A percentile compares a stretch with the other conserved stretches of the same genome.
phyloP scores from a whole-genome alignment of 2,888 invertebrate genomes.

The Biston stratarius region DNA sequence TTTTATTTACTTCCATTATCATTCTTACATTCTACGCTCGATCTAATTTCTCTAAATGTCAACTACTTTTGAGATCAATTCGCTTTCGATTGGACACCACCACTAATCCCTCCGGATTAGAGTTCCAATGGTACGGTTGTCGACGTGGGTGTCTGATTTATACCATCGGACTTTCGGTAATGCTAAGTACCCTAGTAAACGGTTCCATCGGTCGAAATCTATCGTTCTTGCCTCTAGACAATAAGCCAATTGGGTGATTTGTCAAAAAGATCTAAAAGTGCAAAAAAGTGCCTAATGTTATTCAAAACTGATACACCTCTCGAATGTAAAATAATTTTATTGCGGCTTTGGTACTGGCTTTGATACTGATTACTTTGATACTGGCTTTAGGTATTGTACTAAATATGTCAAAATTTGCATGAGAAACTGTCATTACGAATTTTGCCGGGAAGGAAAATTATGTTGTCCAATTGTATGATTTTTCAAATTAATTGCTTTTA shows the following conservation, averaged over 20 bases:
- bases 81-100: slow-evolving; percentile 63
- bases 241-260: not conserved
- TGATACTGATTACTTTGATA: too few relatives aligned
- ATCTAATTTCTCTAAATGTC: slow-evolving; percentile 32
- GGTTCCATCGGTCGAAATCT: slow-evolving; percentile 35
- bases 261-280: too few relatives aligned
- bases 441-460: too few relatives aligned
- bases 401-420: too few relatives aligned
- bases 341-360: too few relatives aligned
- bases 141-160: slow-evolving; percentile 83
- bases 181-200: slow-evolving; percentile 53
- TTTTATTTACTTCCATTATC: slow-evolving; percentile 30
- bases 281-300: too few relatives aligned
- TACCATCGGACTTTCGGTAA: slow-evolving; percentile 65
- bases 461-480: too few relatives aligned
- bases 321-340: too few relatives aligned
- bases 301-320: too few relatives aligned
- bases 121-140: slow-evolving; percentile 55
- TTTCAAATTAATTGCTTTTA: too few relatives aligned
- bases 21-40: slow-evolving; percentile 16
- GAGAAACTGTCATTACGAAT: too few relatives aligned
- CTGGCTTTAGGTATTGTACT: too few relatives aligned
- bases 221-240: not conserved
- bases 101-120: slow-evolving; percentile 65
- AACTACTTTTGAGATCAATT: slow-evolving; percentile 46